phyloP scores from a whole-genome alignment of 2,113 vertebrate species.

The Myiozetetes cayanensis region DNA sequence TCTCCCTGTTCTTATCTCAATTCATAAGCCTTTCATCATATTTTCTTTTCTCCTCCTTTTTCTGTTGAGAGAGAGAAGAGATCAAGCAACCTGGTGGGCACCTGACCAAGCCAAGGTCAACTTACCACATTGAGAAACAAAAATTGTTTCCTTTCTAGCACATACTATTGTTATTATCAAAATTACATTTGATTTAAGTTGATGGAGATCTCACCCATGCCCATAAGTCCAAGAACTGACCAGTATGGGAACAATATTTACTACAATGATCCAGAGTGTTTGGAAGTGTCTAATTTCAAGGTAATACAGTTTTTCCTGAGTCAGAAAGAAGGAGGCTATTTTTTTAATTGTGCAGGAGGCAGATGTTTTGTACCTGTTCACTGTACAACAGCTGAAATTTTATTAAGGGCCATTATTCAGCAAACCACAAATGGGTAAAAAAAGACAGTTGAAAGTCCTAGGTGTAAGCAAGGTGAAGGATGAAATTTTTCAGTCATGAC shows the following conservation, averaged over 20 bases:
- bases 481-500: neutral
- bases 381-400: neutral
- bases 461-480: neutral
- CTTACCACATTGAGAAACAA: neutral
- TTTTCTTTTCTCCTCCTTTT: rapidly evolving
- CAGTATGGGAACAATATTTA: neutral
- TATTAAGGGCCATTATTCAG: neutral
- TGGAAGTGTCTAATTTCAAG: neutral
- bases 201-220: neutral
- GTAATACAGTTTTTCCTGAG: neutral
- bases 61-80: neutral
- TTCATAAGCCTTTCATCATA: rapidly evolving
- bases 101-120: neutral
- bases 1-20: neutral
- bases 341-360: neutral
- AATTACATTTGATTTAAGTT: neutral
- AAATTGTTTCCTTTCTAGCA: neutral
- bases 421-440: neutral
- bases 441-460: neutral
- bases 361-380: neutral
- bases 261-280: neutral
- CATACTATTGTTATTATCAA: neutral
- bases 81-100: neutral
- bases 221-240: neutral
- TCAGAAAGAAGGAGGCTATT: neutral